Base-by-base conservation (phyloP, 2,113 vertebrate species). In the Porphyrio hochstetteri region DNA sequence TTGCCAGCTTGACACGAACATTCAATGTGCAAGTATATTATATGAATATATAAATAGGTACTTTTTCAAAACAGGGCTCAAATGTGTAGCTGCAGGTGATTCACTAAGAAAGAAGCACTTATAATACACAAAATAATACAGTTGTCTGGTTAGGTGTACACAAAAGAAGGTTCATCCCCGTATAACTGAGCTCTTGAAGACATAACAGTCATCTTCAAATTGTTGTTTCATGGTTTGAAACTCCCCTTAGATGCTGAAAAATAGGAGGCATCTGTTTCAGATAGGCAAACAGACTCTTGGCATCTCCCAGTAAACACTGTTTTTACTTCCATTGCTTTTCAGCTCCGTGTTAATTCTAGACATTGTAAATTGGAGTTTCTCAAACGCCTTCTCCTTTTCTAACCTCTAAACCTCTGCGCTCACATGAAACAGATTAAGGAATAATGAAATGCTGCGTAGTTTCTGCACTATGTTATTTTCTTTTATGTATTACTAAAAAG, bases 381-480 rank as follows among this genome's bases (percentile, higher is more conserved):
- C 28, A 69, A 91, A 79, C 1, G 3, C 38, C 24, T 68, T 94
- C 60, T 93, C 79, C 33, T 65, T 92, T 89, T 61, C 72, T 82
- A 82, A 31, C 33, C 24, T 71, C 61, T 56, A 79, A 86, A 55
- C 29, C 52, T 67, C 40, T 78, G 11, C 24, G 36, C 88, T 82
- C 65, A 60, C 31, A 63, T 69, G 86, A 82, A 92, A 44, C 29
- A 72, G 75, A 77, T 68, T 53, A 82, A 60, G 82, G 60, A 82
- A 92, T 86, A 88, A 90, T 57, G 27, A 93, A 93, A 85, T 40
- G 25, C 23, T 74, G 9, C 1, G 0, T 60, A 60, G 27, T 56
- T 88, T 75, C 8, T 68, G 53, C 72, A 79, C 89, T 75, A 6
- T 64, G 53, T 91, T 91, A 86, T 93, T 93, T 80, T 93, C 69